Percentiles rank a stretch among this genome's conserved stretches.
These are phyloP conservation scores for Tympanuchus pallidicinctus DNA, from an alignment of 2,113 vertebrate genomes.

Conservation along the genomic window DNA sequence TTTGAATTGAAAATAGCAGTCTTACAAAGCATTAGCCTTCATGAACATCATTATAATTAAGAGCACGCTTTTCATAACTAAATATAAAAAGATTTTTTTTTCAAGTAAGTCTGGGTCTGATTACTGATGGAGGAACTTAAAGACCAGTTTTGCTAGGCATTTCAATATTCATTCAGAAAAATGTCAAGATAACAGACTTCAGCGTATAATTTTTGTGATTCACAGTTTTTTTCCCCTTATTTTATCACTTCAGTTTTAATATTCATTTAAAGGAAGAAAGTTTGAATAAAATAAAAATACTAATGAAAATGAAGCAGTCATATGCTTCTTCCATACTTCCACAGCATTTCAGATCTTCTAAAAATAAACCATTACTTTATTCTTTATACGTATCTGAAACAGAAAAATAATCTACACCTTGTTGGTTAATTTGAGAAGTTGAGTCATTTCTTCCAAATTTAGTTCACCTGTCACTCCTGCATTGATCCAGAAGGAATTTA, in stretches of 20 bases:
- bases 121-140: conserved; percentile 45
- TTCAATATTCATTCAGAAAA: conserved; percentile 69
- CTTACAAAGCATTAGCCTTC: conserved; percentile 43
- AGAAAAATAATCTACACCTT: background rate
- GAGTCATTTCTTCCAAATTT: background rate
- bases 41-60: conserved; percentile 44
- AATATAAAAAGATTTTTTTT: conserved; percentile 13
- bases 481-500: background rate
- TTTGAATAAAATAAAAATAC: conserved; percentile 19
- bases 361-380: background rate
- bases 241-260: conserved; percentile 49
- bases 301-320: conserved; percentile 1
- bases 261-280: conserved; percentile 9
- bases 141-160: conserved; percentile 25
- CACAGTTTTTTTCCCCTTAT: conserved; percentile 6
- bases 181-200: conserved; percentile 48
- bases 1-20: conserved; percentile 55
- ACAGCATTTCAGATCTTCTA: background rate
- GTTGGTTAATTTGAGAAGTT: background rate
- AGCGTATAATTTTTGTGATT: conserved; percentile 28
- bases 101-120: conserved; percentile 29
- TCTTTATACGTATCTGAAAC: background rate
- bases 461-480: background rate
- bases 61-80: conserved; percentile 5
- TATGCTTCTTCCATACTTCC: background rate